A percentile compares a stretch with the other conserved stretches of the same genome.
These are phyloP conservation scores for Tympanoctomys barrerae DNA, from an alignment of 2,797 vertebrate species.

Conservation along the genomic window DNA sequence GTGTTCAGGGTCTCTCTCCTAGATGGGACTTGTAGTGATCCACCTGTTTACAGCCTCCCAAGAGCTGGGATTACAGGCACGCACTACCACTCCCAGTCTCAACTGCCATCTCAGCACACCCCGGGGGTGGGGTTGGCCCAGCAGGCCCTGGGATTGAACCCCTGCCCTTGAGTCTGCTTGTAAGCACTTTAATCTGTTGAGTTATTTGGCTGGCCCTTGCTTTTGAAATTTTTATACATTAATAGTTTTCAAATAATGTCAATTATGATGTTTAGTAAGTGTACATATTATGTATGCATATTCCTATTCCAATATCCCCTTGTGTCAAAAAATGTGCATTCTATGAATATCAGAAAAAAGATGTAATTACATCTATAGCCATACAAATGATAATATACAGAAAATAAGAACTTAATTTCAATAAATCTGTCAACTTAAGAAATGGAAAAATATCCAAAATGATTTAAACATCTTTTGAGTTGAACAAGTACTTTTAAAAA, in stretches of 20 bases:
- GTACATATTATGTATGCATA: neutral
- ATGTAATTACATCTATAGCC: neutral
- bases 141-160: too few relatives aligned
- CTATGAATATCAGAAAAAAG: neutral
- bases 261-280: neutral
- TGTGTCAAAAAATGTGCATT: neutral
- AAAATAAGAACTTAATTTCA: neutral
- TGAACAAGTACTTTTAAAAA: neutral
- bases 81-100: too few relatives aligned
- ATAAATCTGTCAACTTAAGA: neutral
- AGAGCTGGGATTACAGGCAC: too few relatives aligned
- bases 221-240: neutral
- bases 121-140: too few relatives aligned
- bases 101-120: too few relatives aligned
- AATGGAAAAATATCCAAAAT: neutral
- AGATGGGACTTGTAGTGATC: too few relatives aligned
- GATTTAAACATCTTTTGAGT: neutral
- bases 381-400: neutral
- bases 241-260: neutral
- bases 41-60: too few relatives aligned
- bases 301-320: neutral
- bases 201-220: too few relatives aligned
- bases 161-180: too few relatives aligned
- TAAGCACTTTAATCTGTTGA: too few relatives aligned
- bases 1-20: too few relatives aligned